Evolutionary conservation across 2,888 invertebrate species (phyloP).

Genomic region (Polyploca ridens): DNA sequence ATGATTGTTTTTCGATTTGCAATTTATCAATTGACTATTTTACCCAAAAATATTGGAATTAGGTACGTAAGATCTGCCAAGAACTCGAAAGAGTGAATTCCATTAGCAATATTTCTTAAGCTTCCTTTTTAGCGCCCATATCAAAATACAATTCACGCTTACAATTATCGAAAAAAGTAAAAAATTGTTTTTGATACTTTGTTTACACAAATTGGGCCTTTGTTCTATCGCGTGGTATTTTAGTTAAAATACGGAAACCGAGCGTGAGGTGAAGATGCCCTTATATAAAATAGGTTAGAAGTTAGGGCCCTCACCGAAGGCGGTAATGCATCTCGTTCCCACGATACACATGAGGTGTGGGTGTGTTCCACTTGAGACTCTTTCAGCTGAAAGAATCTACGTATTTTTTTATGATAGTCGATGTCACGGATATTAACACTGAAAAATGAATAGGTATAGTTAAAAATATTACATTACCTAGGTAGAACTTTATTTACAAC

Average conservation of each 20-base stretch:
- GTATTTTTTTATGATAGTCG: too few species aligned
- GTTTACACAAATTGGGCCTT: slow-evolving; percentile 40
- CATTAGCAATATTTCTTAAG: too few species aligned
- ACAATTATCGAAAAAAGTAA: background rate
- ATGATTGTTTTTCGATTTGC: too few species aligned
- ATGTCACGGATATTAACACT: too few species aligned
- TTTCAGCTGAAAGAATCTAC: background rate
- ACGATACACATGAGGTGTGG: slow-evolving; percentile 54
- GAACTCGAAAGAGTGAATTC: too few species aligned
- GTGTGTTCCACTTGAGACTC: slow-evolving; percentile 41
- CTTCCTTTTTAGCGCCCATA: background rate
- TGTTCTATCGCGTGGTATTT: slow-evolving; percentile 42
- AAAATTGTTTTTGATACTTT: slow-evolving; percentile 18
- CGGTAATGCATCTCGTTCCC: slow-evolving; percentile 67
- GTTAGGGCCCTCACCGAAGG: slow-evolving; percentile 41
- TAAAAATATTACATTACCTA: too few species aligned
- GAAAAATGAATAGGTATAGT: too few species aligned
- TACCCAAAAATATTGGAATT: too few species aligned
- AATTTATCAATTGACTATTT: too few species aligned
- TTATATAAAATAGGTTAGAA: slow-evolving; percentile 63
- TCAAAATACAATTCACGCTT: background rate
- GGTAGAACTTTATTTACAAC: too few species aligned
- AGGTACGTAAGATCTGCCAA: too few species aligned
- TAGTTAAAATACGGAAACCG: slow-evolving; percentile 28
- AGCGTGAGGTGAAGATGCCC: slow-evolving; percentile 50